phyloP scores from a whole-genome alignment of 2,113 vertebrate genomes.

The Nycticebus coucang region DNA sequence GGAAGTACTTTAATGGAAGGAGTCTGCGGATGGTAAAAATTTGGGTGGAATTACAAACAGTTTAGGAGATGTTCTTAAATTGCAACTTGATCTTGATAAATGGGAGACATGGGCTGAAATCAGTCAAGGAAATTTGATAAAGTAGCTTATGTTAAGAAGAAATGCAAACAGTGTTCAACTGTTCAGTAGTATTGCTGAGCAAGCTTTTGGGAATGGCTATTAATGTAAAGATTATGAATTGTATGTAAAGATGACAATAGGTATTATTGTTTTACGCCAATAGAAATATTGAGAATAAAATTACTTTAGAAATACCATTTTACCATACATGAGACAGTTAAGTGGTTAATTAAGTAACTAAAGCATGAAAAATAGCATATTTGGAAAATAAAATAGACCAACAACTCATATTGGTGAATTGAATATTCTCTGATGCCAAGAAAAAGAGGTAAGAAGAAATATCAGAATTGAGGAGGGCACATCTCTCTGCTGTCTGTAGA shows the following conservation, averaged over 20 bases:
- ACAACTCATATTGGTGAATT: neutral
- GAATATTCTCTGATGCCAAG: neutral
- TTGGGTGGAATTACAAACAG: neutral
- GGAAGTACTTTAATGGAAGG: neutral
- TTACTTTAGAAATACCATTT: slow-evolving; percentile 12
- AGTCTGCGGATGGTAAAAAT: slow-evolving; percentile 17
- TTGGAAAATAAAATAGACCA: neutral
- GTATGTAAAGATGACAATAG: neutral
- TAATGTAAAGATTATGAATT: slow-evolving; percentile 6
- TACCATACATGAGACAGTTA: neutral
- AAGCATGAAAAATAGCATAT: neutral
- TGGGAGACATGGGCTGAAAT: slow-evolving; percentile 10
- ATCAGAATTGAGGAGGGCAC: neutral
- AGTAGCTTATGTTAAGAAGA: neutral
- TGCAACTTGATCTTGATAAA: slow-evolving; percentile 45
- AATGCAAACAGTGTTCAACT: slow-evolving; percentile 14
- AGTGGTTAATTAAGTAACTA: neutral
- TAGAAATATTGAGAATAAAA: neutral
- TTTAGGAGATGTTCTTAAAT: slow-evolving; percentile 41
- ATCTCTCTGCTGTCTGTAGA: neutral
- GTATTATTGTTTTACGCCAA: neutral
- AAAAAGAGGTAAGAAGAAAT: neutral
- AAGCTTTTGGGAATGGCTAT: neutral
- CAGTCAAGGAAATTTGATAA: slow-evolving; percentile 41
- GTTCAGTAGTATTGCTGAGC: neutral